Evolutionary conservation across 2,888 invertebrate genomes (phyloP), one percentile per base, ranked within the genome.

Genomic region (Campoletis raptor): DNA sequence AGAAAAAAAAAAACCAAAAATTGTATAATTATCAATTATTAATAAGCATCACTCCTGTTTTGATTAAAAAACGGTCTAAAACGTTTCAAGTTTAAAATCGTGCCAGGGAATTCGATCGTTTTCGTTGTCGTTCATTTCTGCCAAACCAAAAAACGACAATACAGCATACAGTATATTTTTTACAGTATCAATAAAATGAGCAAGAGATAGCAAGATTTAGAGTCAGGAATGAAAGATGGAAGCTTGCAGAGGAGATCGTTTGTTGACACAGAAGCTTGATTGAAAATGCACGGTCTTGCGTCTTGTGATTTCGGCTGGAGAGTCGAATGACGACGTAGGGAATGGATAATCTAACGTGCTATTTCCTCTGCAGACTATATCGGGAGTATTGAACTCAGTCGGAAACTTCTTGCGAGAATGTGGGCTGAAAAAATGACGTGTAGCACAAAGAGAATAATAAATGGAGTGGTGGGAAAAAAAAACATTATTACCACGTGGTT

Each of bases 11-110:
- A 30, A 30, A 30, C 30, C 30, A 30, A 88, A 87, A 92, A 91
- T 89, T 89, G 91, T 90, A 93, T 92, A 93, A 94, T 94, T 94
- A 93, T 93, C 93, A 94, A 94, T 93, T 93, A 92, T 91, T 89
- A 85, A 89, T 78, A 91, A 90, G 90, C 89, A 90, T 91, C 57
- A 61, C 57, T 89, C 90, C 91, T 90, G 89, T 91, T 90, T 91
- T 91, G 90, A 91, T 93, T 92, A 30, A 30, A 92, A 92, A 92
- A 92, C 92, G 92, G 91, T 91, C 89, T 81, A 54, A 67, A 67
- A 30, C 48, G 48, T 42, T 85, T 52, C 24, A 10, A 30, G 30
- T 30, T 30, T 30, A 30, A 30, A 30, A 30, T 30, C 3, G 37
- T 61, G 40, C 78, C n/a, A 36, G 30, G 4, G 30, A 12, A 30